Evolutionary conservation across 2,113 vertebrate species (phyloP).

Genomic region (Dolichallabes microphthalmus): DNA sequence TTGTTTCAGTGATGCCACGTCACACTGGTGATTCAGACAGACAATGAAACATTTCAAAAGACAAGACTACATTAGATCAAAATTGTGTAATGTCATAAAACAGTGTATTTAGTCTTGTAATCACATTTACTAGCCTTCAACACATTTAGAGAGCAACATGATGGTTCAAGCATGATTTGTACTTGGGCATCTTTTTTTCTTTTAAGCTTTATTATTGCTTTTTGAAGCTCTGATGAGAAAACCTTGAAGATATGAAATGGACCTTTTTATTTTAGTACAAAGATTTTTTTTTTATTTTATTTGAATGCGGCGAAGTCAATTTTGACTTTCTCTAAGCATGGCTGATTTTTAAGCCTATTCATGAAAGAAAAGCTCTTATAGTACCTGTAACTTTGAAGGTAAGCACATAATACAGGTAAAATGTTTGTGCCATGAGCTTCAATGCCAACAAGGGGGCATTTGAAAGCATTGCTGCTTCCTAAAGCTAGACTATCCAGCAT

Average conservation of each 20-base stretch:
- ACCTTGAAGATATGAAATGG: not conserved
- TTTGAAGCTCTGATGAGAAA: not conserved
- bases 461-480: not conserved
- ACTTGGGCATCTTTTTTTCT: not conserved
- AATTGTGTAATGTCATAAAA: not conserved
- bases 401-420: not conserved
- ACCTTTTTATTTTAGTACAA: not conserved
- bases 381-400: not conserved
- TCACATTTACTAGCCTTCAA: not conserved
- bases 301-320: not conserved
- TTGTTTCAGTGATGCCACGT: not conserved
- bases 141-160: not conserved
- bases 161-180: not conserved
- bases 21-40: slow-evolving; percentile 7
- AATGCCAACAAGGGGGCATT: not conserved
- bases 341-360: not conserved
- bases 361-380: too few relatives aligned
- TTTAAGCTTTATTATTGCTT: not conserved
- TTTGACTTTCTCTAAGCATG: not conserved
- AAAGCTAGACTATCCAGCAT: not conserved
- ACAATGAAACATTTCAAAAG: not conserved
- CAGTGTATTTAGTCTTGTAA: not conserved
- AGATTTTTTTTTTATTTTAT: not conserved
- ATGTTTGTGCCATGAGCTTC: not conserved
- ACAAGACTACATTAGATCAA: not conserved